Evolutionary conservation across 2,888 invertebrate species (phyloP), one percentile per base, ranked within the genome.

Genomic region (Luperina nickerlii): DNA sequence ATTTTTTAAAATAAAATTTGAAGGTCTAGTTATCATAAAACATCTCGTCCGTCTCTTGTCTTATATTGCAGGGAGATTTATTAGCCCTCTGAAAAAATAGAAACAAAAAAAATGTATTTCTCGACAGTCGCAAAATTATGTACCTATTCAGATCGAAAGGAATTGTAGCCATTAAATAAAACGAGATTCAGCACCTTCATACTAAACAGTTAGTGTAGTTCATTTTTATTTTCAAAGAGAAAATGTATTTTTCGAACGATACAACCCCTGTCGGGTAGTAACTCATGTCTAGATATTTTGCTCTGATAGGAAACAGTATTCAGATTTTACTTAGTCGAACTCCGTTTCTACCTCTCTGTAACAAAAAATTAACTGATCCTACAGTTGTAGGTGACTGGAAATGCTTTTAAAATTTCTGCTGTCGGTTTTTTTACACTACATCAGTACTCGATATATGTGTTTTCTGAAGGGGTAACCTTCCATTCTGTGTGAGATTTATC

Each of bases 251-350:
- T 63, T 69, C 54, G 57, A 81, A 48, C 68, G 48, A 63, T 68
- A 68, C 62, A 75, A 57, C 8, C 27, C 74, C 45, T 9, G 38
- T 69, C 15, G 62, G 38, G 38, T 57, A 48, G 75, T 81, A 81
- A 81, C 62, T 81, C 81, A 81, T 71, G 81, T 81, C 81, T 66
- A 81, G 77, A 81, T 81, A 81, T 67, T 71, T 62, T 70, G 8
- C 70, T 42, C 42, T 4, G 81, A 81, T 81, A 81, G 27, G 9
- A 54, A 65, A 74, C 80, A 38, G 80, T 69, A 75, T 82, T 66
- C 54, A 71, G 57, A 62, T 74, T 48, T 69, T 77, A 62, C 45
- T 32, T 27, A 67, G 60, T 62, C 45, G 76, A 76, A 62, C 45
- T 76, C 32, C 45, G 11, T 76, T 67, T 54, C 76, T 62, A 81